phyloP scores from a whole-genome alignment of 2,888 invertebrate species.

The Phytoseiulus persimilis region DNA sequence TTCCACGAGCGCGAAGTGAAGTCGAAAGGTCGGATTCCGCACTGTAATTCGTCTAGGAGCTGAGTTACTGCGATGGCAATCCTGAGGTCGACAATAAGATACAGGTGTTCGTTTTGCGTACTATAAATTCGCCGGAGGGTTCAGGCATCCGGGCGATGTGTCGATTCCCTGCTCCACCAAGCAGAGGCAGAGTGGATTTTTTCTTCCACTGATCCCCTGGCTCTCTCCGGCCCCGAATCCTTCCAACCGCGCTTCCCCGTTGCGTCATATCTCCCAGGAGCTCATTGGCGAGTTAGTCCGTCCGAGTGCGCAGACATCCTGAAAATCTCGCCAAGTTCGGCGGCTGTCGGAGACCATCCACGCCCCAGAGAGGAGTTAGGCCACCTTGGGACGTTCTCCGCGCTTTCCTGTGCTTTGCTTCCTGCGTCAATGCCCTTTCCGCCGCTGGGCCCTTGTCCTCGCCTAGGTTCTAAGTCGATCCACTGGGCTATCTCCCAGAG shows the following conservation, averaged over 20 bases:
- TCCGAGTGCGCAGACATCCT: background rate
- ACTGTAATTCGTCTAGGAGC: no score
- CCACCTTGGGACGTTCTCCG: background rate
- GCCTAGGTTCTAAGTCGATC: background rate
- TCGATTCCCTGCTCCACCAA: no score
- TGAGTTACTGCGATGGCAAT: no score
- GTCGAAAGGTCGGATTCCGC: no score
- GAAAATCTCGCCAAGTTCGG: background rate
- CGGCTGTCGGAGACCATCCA: background rate
- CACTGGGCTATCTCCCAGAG: background rate
- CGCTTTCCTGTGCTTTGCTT: background rate
- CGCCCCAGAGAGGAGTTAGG: background rate
- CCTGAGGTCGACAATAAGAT: no score
- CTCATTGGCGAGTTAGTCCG: background rate
- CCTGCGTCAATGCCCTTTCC: background rate
- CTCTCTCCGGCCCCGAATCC: no score
- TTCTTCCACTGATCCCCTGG: no score
- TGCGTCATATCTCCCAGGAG: background rate
- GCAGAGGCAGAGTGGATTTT: no score
- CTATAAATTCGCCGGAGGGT: no score
- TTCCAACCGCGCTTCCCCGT: background rate
- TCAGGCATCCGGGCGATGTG: no score
- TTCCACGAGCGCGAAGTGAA: no score
- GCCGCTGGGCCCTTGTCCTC: background rate
- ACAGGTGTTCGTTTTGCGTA: no score